These are phyloP conservation scores for Rissa tridactyla DNA, from an alignment of 2,113 vertebrate genomes.

Conservation along the genomic window DNA sequence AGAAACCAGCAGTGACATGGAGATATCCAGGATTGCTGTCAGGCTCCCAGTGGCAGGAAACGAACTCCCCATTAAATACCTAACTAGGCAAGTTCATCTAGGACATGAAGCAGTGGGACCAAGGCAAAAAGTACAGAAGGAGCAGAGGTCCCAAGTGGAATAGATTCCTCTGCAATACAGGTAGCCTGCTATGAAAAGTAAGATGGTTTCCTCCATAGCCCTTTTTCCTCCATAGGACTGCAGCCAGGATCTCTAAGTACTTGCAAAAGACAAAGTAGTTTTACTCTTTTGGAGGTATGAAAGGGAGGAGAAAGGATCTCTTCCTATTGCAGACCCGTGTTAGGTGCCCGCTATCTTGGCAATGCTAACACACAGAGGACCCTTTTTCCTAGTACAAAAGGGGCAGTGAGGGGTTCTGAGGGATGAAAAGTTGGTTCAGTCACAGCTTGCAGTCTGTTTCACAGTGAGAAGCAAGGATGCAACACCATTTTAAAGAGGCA, in stretches of 20 bases:
- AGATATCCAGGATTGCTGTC: background rate
- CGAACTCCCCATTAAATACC: background rate
- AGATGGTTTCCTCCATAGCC: background rate
- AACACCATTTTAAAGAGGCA: background rate
- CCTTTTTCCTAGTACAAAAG: background rate
- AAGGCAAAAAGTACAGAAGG: background rate
- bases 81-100: background rate
- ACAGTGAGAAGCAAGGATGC: background rate
- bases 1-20: background rate
- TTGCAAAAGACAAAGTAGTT: background rate
- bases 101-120: background rate
- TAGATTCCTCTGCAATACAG: background rate
- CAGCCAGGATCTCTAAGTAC: background rate
- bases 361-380: rapidly evolving
- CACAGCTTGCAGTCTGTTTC: background rate
- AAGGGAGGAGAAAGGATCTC: background rate
- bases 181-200: background rate
- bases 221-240: background rate
- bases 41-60: background rate
- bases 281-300: background rate
- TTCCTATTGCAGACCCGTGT: background rate
- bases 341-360: background rate
- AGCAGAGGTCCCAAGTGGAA: background rate
- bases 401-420: background rate
- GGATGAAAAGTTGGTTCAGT: background rate